Evolutionary conservation across 2,797 vertebrate genomes (phyloP).

Genomic region (Smutsia temminckii): DNA sequence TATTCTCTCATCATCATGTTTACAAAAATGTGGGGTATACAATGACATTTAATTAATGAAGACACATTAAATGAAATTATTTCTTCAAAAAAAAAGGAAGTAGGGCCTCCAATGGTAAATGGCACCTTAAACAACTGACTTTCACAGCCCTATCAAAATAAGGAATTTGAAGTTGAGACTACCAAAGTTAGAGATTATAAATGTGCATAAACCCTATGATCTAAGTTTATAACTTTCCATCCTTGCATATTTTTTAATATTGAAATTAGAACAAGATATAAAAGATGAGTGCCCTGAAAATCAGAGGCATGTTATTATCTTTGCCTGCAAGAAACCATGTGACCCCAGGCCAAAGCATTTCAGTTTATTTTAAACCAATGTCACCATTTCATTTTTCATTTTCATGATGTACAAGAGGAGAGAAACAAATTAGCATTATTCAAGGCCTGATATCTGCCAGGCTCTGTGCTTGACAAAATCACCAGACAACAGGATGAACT

Average conservation of each 20-base stretch:
- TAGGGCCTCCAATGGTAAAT: background rate
- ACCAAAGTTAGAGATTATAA: background rate
- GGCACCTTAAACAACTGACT: background rate
- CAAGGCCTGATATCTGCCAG: background rate
- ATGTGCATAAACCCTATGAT: background rate
- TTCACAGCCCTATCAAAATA: background rate
- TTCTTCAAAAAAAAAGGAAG: constrained; percentile 7
- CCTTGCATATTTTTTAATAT: background rate
- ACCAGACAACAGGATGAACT: background rate
- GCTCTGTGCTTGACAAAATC: constrained; percentile 21
- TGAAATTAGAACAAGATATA: background rate
- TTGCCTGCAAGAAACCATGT: constrained; percentile 8
- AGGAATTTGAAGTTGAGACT: background rate
- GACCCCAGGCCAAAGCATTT: background rate
- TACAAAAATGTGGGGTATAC: background rate
- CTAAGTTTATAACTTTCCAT: background rate
- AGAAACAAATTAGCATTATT: constrained; percentile 14
- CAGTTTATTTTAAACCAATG: background rate
- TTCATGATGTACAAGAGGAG: constrained; percentile 12
- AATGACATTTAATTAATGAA: background rate
- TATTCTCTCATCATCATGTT: background rate
- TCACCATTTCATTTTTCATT: constrained; percentile 13
- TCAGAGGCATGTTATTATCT: background rate
- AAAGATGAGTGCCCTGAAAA: background rate
- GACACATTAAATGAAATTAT: background rate